Evolutionary conservation across 2,113 vertebrate species (phyloP).

Genomic region (Brachirus orientalis): DNA sequence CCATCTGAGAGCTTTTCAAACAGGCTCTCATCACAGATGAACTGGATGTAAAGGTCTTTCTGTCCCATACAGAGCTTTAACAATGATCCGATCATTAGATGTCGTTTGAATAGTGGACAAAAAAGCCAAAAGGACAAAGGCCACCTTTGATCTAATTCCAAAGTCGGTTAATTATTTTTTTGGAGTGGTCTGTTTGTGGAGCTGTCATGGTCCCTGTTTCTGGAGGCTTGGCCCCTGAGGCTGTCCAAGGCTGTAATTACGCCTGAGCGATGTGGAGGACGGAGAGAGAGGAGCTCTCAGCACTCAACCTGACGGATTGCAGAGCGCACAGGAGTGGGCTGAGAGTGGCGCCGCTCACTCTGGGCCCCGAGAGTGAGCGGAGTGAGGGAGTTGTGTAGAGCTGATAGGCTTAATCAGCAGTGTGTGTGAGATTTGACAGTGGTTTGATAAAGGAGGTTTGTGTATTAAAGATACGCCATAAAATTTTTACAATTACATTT

Average conservation of each 20-base stretch:
- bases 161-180: slow-evolving; percentile 57
- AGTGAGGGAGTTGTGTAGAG: too few relatives aligned
- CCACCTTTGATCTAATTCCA: slow-evolving; percentile 67
- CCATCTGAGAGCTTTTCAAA: slow-evolving; percentile 32
- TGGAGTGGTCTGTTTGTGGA: slow-evolving; percentile 51
- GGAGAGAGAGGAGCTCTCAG: slow-evolving; percentile 57
- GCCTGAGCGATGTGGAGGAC: slow-evolving; percentile 56
- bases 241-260: slow-evolving; percentile 69
- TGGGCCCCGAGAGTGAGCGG: slow-evolving; percentile 38
- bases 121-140: slow-evolving; percentile 43
- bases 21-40: slow-evolving; percentile 31
- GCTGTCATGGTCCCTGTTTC: slow-evolving; percentile 60
- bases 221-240: slow-evolving; percentile 60
- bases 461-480: too few relatives aligned
- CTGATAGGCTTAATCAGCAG: too few relatives aligned
- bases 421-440: too few relatives aligned
- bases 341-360: slow-evolving; percentile 62
- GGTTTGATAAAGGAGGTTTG: too few relatives aligned
- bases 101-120: slow-evolving; percentile 42
- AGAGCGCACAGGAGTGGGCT: slow-evolving; percentile 62
- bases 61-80: slow-evolving; percentile 20
- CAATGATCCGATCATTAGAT: slow-evolving; percentile 57
- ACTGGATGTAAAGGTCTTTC: slow-evolving; percentile 36
- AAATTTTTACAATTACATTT: too few relatives aligned
- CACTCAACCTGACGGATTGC: slow-evolving; percentile 66